Percentiles rank a stretch among this genome's conserved stretches.
phyloP scores from a whole-genome alignment of 2,888 invertebrate species.

The Hypolimnas misippus region DNA sequence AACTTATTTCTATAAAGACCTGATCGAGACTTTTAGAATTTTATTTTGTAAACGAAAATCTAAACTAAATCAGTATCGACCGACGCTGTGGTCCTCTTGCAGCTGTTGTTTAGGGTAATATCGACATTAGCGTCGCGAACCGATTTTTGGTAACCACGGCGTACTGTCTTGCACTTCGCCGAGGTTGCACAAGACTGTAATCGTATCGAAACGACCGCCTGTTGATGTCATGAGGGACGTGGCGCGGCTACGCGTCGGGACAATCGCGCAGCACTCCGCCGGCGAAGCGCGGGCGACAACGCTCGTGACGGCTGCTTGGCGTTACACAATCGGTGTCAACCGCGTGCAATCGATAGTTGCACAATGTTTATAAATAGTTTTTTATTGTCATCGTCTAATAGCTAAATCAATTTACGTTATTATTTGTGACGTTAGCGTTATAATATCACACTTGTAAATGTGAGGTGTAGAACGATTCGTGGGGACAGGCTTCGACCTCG shows the following conservation, averaged over 20 bases:
- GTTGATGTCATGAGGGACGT: not conserved
- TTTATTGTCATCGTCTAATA: slow-evolving; percentile 2
- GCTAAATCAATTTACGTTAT: not conserved
- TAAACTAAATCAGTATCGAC: too few species aligned
- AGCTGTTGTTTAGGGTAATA: not conserved
- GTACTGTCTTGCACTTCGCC: not conserved
- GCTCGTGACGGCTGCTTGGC: not conserved
- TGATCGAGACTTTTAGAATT: not conserved
- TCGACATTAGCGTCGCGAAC: not conserved
- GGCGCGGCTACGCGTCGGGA: not conserved
- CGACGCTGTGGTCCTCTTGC: not conserved
- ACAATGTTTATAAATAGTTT: not conserved
- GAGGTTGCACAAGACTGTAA: slow-evolving; percentile 1
- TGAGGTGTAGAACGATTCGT: not conserved
- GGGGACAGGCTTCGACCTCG: not conserved
- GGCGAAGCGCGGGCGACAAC: not conserved
- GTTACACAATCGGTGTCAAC: not conserved
- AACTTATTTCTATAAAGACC: not conserved
- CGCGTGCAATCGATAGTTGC: not conserved
- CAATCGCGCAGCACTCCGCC: too few species aligned
- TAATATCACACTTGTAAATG: not conserved
- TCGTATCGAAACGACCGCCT: not conserved
- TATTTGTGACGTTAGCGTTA: not conserved
- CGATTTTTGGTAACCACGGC: too few species aligned
- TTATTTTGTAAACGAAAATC: too few species aligned